phyloP scores from a whole-genome alignment of 2,888 invertebrate species.

The Ennomos erosarius region DNA sequence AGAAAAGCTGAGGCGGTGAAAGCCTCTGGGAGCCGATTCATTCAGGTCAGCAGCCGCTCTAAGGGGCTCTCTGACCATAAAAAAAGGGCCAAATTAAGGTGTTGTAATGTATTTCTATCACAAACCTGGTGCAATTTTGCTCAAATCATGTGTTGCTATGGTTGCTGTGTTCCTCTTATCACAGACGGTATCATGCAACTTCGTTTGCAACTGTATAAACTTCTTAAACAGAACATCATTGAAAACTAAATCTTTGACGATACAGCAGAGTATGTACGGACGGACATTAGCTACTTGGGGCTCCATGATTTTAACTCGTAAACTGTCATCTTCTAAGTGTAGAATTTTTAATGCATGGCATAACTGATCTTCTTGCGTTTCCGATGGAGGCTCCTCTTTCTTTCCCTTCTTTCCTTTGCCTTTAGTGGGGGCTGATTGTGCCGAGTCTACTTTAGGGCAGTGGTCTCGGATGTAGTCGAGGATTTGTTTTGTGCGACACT shows the following conservation, averaged over 20 bases:
- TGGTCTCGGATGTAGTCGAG: slow-evolving; percentile 91
- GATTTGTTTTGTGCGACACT: slow-evolving; percentile 90
- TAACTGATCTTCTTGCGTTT: slow-evolving; percentile 60
- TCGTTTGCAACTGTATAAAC: slow-evolving; percentile 92
- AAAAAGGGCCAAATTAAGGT: too few relatives aligned
- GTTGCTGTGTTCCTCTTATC: slow-evolving; percentile 91
- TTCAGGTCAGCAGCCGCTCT: too few relatives aligned
- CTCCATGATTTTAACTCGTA: slow-evolving; percentile 82
- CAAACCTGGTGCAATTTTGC: slow-evolving; percentile 85
- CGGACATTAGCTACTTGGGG: slow-evolving; percentile 86
- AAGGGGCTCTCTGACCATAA: too few relatives aligned
- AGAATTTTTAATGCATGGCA: slow-evolving; percentile 73
- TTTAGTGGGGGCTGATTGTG: slow-evolving; percentile 53
- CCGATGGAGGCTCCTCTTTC: slow-evolving; percentile 65
- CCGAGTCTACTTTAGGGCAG: slow-evolving; percentile 75
- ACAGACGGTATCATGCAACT: slow-evolving; percentile 90
- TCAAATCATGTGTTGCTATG: slow-evolving; percentile 93
- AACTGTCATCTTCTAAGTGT: slow-evolving; percentile 78
- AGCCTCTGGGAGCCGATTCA: too few relatives aligned
- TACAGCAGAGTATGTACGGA: slow-evolving; percentile 90
- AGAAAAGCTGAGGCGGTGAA: too few relatives aligned
- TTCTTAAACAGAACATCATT: slow-evolving; percentile 88
- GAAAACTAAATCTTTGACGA: slow-evolving; percentile 87
- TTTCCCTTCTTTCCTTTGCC: slow-evolving; percentile 73
- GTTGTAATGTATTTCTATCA: too few relatives aligned